Conservation (phyloP, 2,888 invertebrate species). For the Labia minor region DNA sequence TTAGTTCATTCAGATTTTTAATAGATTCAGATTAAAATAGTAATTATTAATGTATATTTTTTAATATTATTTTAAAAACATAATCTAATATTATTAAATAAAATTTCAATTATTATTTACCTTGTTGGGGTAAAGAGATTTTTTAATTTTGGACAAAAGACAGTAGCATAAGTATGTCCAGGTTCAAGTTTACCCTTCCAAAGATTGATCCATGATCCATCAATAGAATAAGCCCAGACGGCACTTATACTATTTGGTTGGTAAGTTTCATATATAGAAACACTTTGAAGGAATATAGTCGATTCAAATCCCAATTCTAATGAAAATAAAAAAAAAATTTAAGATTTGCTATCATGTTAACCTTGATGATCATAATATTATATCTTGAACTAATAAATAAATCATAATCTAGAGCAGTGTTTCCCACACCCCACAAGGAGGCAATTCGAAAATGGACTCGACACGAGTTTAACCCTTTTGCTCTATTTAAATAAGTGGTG, state of each 20-base stretch:
- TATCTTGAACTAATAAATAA: too few species aligned
- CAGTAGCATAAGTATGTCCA: conserved; percentile 51
- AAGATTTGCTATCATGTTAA: too few species aligned
- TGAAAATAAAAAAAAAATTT: conserved; percentile 25
- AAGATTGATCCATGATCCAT: conserved; percentile 54
- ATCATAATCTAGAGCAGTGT: too few species aligned
- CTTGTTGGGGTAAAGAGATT: conserved; percentile 46
- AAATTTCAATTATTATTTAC: conserved; percentile 15
- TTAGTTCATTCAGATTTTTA: too few species aligned
- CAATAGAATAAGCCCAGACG: conserved; percentile 55
- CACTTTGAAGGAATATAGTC: conserved; percentile 54
- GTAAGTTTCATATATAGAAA: conserved; percentile 73
- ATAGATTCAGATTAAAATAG: too few species aligned
- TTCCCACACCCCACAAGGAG: too few species aligned
- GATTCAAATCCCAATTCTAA: conserved; percentile 55
- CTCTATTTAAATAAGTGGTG: too few species aligned
- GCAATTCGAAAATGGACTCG: too few species aligned
- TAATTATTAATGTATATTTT: not conserved
- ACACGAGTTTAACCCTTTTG: too few species aligned
- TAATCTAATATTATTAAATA: conserved; percentile 4
- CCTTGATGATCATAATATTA: too few species aligned
- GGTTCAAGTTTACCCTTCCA: conserved; percentile 64
- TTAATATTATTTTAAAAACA: too few species aligned
- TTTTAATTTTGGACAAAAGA: conserved; percentile 63
- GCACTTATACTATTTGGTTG: conserved; percentile 75